These are phyloP conservation scores for Habropoda laboriosa DNA, from an alignment of 1,140 invertebrate species.

Conservation along the genomic window DNA sequence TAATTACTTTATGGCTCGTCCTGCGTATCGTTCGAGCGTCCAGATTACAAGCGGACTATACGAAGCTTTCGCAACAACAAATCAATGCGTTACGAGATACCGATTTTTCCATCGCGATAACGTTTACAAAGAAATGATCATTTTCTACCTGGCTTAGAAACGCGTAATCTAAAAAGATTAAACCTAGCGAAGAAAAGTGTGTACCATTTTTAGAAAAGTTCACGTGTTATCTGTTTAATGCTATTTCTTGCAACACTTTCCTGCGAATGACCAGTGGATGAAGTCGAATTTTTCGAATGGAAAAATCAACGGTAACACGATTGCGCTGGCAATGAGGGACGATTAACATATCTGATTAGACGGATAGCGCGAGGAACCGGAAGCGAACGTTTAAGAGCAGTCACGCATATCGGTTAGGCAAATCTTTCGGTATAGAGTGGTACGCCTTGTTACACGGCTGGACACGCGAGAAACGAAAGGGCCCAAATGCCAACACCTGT, in stretches of 20 bases:
- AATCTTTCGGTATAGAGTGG: slow-evolving; percentile 65
- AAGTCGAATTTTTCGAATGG: no score
- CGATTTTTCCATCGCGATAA: slow-evolving; percentile 1
- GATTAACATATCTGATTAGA: slow-evolving; percentile 59
- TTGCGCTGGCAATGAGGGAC: not conserved
- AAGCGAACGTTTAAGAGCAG: slow-evolving; percentile 63
- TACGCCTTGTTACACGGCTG: slow-evolving; percentile 67
- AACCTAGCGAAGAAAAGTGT: not conserved
- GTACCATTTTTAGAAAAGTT: not conserved
- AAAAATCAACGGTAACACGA: slow-evolving; percentile 4
- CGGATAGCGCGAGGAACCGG: slow-evolving; percentile 58
- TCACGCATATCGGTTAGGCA: slow-evolving; percentile 64
- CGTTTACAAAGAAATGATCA: not conserved
- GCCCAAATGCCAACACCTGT: slow-evolving; percentile 64
- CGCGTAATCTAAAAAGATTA: slow-evolving; percentile 1
- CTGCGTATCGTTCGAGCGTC: no score
- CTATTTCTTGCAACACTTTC: no score
- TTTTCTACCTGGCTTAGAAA: not conserved
- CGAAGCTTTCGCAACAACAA: not conserved
- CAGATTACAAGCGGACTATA: not conserved
- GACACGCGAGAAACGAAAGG: slow-evolving; percentile 59
- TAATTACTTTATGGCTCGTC: no score
- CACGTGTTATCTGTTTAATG: no score
- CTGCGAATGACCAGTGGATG: no score
- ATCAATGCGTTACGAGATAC: not conserved